Percentiles rank a stretch among this genome's conserved stretches.
Evolutionary conservation across 1,140 invertebrate genomes (phyloP).

Genomic region (Drosophila kikkawai): DNA sequence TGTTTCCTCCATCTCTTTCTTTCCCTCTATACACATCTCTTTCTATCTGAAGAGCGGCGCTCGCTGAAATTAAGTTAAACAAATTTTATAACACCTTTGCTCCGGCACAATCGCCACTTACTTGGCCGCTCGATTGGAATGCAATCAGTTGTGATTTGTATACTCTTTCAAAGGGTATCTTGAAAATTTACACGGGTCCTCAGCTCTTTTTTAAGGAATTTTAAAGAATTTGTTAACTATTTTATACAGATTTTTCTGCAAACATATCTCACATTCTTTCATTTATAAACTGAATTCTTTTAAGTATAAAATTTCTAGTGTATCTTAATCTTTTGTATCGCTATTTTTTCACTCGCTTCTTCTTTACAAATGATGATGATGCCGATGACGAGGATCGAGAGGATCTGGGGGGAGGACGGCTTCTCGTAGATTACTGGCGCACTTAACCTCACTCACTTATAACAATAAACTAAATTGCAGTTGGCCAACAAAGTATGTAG

Average conservation of each 20-base stretch:
- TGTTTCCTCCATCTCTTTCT: constrained; percentile 12
- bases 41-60: constrained; percentile 50
- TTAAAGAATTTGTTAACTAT: background rate
- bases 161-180: background rate
- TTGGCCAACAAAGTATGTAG: constrained; percentile 73
- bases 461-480: constrained; percentile 84
- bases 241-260: background rate
- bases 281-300: background rate
- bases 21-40: background rate
- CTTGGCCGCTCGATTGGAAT: constrained; percentile 60
- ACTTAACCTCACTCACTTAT: constrained; percentile 84
- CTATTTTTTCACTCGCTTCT: constrained; percentile 28
- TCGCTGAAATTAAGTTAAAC: constrained; percentile 84
- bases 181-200: background rate
- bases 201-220: background rate
- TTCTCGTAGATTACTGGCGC: constrained; percentile 72
- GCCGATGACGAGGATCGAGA: constrained; percentile 25
- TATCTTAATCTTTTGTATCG: background rate
- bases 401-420: constrained; percentile 8
- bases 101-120: constrained; percentile 71
- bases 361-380: constrained; percentile 80
- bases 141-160: constrained; percentile 67
- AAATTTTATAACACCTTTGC: constrained; percentile 85
- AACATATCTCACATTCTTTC: background rate
- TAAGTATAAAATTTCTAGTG: background rate